Conservation (phyloP, 2,888 invertebrate species). For the Scelioninae gen. 2 region DNA sequence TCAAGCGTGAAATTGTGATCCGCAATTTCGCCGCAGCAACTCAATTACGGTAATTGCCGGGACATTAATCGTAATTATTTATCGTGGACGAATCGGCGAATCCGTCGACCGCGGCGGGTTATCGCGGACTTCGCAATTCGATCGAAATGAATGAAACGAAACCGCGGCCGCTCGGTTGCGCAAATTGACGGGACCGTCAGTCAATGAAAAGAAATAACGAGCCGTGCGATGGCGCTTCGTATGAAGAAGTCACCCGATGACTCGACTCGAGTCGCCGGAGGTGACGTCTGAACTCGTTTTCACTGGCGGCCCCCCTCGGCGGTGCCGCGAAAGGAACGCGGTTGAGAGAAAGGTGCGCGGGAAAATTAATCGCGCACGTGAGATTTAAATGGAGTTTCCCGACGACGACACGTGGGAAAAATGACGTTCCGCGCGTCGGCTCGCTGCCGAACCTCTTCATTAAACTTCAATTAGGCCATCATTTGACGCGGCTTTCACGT, state of each 20-base stretch:
- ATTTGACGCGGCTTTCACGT: slow-evolving; percentile 36
- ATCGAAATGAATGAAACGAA: slow-evolving; percentile 15
- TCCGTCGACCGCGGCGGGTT: no score
- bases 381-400: slow-evolving; percentile 56
- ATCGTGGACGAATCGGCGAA: no score
- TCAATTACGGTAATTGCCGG: slow-evolving; percentile 34
- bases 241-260: slow-evolving; percentile 54
- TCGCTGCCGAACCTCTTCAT: slow-evolving; percentile 42
- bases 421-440: slow-evolving; percentile 26
- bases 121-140: slow-evolving; percentile 14
- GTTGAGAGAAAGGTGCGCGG: slow-evolving; percentile 44
- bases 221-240: slow-evolving; percentile 25
- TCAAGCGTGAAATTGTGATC: slow-evolving; percentile 15
- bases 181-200: slow-evolving; percentile 35
- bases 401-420: slow-evolving; percentile 51
- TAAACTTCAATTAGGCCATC: slow-evolving; percentile 50
- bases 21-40: slow-evolving; percentile 14
- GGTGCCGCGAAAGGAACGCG: slow-evolving; percentile 42
- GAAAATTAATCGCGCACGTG: slow-evolving; percentile 57
- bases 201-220: slow-evolving; percentile 42
- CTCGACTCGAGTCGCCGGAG: slow-evolving; percentile 43
- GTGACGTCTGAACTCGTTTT: slow-evolving; percentile 58
- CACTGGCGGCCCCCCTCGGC: slow-evolving; percentile 34
- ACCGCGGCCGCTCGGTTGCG: slow-evolving; percentile 8
- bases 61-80: slow-evolving; percentile 16